Evolutionary conservation across 2,113 vertebrate species (phyloP).

Genomic region (Morone chrysops): DNA sequence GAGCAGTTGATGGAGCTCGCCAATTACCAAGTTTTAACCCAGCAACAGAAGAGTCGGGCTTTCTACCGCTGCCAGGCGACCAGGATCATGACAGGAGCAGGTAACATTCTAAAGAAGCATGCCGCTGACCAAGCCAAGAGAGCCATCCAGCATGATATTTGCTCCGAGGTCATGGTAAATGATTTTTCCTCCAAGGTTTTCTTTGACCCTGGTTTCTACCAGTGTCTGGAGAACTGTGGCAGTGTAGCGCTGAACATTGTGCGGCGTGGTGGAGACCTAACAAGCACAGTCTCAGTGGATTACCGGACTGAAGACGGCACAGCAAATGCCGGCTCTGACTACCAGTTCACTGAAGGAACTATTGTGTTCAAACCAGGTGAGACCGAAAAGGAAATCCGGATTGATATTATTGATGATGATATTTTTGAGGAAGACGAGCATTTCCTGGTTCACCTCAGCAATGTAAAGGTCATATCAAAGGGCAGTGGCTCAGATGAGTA

Average conservation of each 20-base stretch:
- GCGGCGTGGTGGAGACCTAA: conserved; percentile 90
- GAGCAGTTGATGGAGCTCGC: conserved; percentile 94
- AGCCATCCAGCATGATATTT: conserved; percentile 88
- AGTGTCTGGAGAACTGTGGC: conserved; percentile 97
- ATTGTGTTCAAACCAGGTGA: conserved; percentile 93
- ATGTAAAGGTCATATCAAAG: conserved; percentile 85
- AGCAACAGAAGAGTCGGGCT: conserved; percentile 95
- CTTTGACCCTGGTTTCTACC: conserved; percentile 92
- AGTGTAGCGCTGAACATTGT: conserved; percentile 89
- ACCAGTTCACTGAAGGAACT: conserved; percentile 90
- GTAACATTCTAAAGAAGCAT: conserved; percentile 93
- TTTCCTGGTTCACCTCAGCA: conserved; percentile 94
- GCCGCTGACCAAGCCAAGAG: conserved; percentile 93
- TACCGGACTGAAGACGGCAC: conserved; percentile 96
- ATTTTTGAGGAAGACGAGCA: conserved; percentile 99
- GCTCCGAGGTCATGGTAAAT: conserved; percentile 83
- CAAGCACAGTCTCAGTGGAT: conserved; percentile 87
- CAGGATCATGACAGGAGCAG: conserved; percentile 93
- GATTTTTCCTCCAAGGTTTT: conserved; percentile 89
- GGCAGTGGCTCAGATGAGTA: conserved; percentile 68
- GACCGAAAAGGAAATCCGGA: conserved; percentile 91
- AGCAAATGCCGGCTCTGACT: conserved; percentile 94
- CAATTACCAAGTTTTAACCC: conserved; percentile 92
- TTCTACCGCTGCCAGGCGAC: conserved; percentile 97
- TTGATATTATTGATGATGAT: conserved; percentile 95